Percentiles rank a stretch among this genome's conserved stretches.
Evolutionary conservation across 1,140 invertebrate genomes (phyloP).

Genomic region (Drosophila eugracilis): DNA sequence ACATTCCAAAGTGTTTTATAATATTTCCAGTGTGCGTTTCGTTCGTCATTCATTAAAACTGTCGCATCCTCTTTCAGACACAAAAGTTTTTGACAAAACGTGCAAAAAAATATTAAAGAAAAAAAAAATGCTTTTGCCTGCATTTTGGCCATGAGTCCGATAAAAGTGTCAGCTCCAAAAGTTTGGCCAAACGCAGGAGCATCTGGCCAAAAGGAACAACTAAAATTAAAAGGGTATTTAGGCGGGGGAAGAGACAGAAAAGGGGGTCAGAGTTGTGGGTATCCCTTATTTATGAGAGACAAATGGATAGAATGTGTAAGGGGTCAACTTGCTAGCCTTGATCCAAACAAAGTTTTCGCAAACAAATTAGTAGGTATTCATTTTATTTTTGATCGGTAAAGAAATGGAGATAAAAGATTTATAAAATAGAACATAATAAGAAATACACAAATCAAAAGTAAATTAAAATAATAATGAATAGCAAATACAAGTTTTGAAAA

Average conservation of each 20-base stretch:
- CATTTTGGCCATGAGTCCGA: conserved; percentile 57
- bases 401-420: too few relatives aligned
- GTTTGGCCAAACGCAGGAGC: conserved; percentile 45
- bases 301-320: conserved; percentile 8
- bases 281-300: conserved; percentile 21
- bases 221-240: conserved; percentile 32
- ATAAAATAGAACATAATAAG: too few relatives aligned
- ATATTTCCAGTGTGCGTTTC: conserved; percentile 25
- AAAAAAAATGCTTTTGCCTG: conserved; percentile 52
- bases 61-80: conserved; percentile 45
- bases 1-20: too few relatives aligned
- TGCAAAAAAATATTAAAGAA: background rate
- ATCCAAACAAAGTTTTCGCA: conserved; percentile 14
- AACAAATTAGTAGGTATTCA: conserved; percentile 18
- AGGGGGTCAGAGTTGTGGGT: background rate
- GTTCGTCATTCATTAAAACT: conserved; percentile 59
- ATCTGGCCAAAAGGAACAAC: conserved; percentile 35
- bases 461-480: too few relatives aligned
- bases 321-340: conserved; percentile 15
- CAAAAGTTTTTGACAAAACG: conserved; percentile 49
- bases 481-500: too few relatives aligned
- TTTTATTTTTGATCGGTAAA: conserved; percentile 20
- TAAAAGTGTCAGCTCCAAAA: conserved; percentile 70
- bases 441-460: too few relatives aligned
- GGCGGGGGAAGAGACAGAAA: background rate